These are phyloP conservation scores for Brienomyrus longianalis DNA, from an alignment of 2,113 vertebrate genomes.

Conservation along the genomic window DNA sequence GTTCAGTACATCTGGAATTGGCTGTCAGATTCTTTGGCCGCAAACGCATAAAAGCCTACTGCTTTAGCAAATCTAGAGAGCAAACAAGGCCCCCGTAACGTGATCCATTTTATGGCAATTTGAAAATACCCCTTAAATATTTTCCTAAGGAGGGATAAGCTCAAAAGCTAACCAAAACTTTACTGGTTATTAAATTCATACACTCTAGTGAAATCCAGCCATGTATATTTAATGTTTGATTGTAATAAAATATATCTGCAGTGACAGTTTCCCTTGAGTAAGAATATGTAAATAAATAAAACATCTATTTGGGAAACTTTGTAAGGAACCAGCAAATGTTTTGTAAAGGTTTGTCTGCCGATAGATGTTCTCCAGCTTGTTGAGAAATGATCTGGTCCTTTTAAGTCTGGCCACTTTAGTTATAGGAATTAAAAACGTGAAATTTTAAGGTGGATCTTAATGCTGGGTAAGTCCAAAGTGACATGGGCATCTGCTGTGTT, in stretches of 20 bases:
- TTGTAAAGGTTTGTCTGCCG: background rate
- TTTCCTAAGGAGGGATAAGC: constrained; percentile 1
- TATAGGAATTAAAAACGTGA: background rate
- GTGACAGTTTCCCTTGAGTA: background rate
- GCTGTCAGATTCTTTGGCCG: background rate
- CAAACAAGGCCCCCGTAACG: background rate
- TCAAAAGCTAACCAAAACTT: background rate
- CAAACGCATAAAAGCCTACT: background rate
- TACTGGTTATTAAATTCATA: background rate
- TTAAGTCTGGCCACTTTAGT: background rate
- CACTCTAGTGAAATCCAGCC: background rate
- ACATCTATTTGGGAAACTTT: background rate
- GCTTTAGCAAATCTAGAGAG: background rate
- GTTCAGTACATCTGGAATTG: constrained; percentile 8
- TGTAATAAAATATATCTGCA: background rate
- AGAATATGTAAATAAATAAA: background rate
- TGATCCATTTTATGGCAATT: constrained; percentile 10
- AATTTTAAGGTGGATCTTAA: background rate
- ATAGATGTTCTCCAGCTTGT: background rate
- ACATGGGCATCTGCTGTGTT: background rate
- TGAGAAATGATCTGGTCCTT: background rate
- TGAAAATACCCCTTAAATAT: constrained; percentile 3
- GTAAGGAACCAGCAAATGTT: background rate
- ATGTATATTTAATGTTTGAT: background rate
- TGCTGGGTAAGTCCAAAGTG: background rate